Conservation (phyloP, 2,113 vertebrate genomes). For the Ophthalmolycus amberensis region DNA sequence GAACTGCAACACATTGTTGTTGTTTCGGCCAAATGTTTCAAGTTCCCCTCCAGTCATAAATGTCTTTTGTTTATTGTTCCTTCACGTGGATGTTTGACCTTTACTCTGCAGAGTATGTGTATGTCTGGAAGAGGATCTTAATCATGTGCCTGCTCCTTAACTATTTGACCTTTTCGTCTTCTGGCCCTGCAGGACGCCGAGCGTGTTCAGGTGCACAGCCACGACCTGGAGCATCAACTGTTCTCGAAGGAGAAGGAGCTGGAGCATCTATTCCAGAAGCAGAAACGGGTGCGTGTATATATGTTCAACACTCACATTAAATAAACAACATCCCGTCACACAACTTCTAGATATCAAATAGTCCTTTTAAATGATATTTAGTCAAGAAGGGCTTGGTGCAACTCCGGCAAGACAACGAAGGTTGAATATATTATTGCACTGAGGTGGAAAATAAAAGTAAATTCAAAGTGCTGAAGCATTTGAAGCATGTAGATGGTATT, state of each 20-base stretch:
- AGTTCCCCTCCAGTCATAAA: background rate
- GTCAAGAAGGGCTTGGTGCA: background rate
- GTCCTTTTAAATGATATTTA: background rate
- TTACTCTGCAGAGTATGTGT: background rate
- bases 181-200: slow-evolving; percentile 85
- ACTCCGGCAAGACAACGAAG: background rate
- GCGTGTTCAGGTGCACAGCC: slow-evolving; percentile 85
- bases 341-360: background rate
- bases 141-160: background rate
- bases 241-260: slow-evolving; percentile 89
- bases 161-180: background rate
- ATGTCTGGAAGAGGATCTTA: background rate
- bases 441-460: background rate
- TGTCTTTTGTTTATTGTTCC: background rate
- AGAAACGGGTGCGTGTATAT: slow-evolving; percentile 83
- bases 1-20: background rate
- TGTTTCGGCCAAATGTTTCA: background rate
- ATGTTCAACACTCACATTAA: background rate
- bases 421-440: background rate
- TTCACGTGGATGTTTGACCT: background rate
- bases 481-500: background rate
- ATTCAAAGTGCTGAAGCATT: background rate
- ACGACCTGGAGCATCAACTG: slow-evolving; percentile 88
- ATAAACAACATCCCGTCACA: background rate
- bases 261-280: slow-evolving; percentile 87